Evolutionary conservation across 2,797 vertebrate genomes (phyloP), one percentile per base, ranked within the genome.

Genomic region (Ctenopoma multispine): DNA sequence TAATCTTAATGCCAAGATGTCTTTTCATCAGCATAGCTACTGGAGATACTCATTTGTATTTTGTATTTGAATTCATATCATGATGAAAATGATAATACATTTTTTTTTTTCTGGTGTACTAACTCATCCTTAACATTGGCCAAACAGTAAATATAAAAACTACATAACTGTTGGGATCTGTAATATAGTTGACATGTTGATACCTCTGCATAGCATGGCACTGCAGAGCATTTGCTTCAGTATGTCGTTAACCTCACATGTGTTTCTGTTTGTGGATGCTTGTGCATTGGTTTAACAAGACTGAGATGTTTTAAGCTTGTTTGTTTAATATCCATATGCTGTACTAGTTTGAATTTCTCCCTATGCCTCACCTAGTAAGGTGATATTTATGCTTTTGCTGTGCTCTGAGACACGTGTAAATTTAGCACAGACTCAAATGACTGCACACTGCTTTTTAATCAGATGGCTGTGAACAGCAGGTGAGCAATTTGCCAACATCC

Each of bases 391-490:
- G 34, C 51, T 40, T 75, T 69, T 56, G 54, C 38, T 48, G 57
- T 29, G 11, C 46, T 36, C 51, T 15, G 7, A 41, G 36, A 74
- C 43, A n/a, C n/a, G n/a, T n/a, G n/a, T n/a, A n/a, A n/a, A n/a
- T n/a, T n/a, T n/a, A n/a, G n/a, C n/a, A 72, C 69, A 72, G 77
- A 77, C 59, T 55, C 10, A 17, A 64, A 66, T 66, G 80, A 61
- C 66, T 54, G 36, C 17, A 5, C 41, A 63, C 76, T 84, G 78
- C 84, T 89, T 84, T 87, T 85, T 5, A 71, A 76, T 89, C 82
- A 72, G 84, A 84, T 81, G 71, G 84, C 87, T 76, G 79, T 81
- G 80, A 88, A 89, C 75, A 66, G 50, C 31, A 34, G 31, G 31
- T 34, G 31, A 34, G 31, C 31, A 34, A 7, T 34, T 34, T 34